A percentile compares a stretch with the other conserved stretches of the same genome.
Evolutionary conservation across 2,113 vertebrate species (phyloP).

Genomic region (Clarias batrachus): DNA sequence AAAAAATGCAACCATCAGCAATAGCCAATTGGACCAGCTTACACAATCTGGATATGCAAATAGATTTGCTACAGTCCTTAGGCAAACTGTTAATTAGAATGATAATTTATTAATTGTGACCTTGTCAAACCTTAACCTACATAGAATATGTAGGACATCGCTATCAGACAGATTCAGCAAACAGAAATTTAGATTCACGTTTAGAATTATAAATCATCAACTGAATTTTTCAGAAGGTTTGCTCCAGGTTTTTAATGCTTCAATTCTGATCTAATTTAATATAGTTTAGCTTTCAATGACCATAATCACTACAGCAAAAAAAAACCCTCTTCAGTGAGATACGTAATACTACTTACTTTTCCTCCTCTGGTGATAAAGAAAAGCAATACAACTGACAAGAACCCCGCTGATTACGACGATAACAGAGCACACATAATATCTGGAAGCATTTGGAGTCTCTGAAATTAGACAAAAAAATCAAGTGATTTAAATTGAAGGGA

Average conservation of each 20-base stretch:
- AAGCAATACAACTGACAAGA: neutral
- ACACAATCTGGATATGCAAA: neutral
- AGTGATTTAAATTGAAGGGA: neutral
- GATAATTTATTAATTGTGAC: neutral
- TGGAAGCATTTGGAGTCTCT: neutral
- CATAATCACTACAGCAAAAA: neutral
- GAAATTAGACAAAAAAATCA: neutral
- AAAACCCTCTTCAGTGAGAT: neutral
- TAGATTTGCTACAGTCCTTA: neutral
- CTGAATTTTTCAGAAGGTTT: neutral
- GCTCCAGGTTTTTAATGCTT: neutral
- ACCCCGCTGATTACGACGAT: neutral
- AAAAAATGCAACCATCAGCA: neutral
- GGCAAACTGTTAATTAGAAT: neutral
- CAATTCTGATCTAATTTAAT: neutral
- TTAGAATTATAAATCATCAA: neutral
- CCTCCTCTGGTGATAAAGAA: neutral
- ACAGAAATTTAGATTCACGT: neutral
- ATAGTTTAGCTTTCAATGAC: neutral
- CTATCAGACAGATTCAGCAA: neutral
- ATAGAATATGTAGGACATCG: neutral
- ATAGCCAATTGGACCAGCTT: neutral
- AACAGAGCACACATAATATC: neutral
- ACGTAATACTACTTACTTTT: slow-evolving; percentile 20
- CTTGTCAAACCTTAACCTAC: neutral